phyloP scores from a whole-genome alignment of 1,140 invertebrate genomes.

The Zaprionus davidi region DNA sequence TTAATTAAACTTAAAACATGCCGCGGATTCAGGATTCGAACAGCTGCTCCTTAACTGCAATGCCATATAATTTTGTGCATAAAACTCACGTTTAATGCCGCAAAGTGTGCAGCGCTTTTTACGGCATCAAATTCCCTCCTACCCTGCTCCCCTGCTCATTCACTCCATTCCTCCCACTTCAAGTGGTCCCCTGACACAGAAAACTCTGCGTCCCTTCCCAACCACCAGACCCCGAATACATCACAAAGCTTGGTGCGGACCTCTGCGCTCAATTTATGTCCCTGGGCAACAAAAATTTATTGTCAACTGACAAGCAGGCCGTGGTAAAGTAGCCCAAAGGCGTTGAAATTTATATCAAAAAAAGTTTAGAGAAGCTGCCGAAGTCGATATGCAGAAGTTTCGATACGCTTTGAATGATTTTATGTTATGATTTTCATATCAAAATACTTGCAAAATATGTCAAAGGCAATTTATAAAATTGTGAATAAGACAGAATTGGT shows the following conservation, averaged over 20 bases:
- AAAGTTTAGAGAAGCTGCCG: constrained; percentile 29
- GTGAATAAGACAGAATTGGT: no score
- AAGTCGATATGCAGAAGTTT: constrained; percentile 19
- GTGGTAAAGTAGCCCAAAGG: constrained; percentile 64
- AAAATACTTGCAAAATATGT: background rate
- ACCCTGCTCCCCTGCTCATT: background rate
- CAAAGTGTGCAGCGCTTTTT: constrained; percentile 73
- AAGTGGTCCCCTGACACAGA: background rate
- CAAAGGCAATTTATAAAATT: no score
- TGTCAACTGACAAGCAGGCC: constrained; percentile 80
- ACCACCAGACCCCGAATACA: constrained; percentile 51
- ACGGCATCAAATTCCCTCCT: constrained; percentile 27
- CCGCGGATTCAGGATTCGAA: constrained; percentile 42
- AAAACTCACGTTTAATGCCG: constrained; percentile 77
- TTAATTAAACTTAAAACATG: constrained; percentile 79
- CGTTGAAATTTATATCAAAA: constrained; percentile 58
- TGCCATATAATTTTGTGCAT: constrained; percentile 72
- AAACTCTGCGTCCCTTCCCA: background rate
- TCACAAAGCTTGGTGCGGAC: constrained; percentile 63
- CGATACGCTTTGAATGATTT: constrained; percentile 23
- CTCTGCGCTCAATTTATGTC: constrained; percentile 75
- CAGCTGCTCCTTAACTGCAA: constrained; percentile 71
- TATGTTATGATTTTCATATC: background rate
- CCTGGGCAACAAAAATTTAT: constrained; percentile 81
- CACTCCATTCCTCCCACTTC: background rate